phyloP scores from a whole-genome alignment of 1,140 invertebrate species.

The Diorhabda carinulata region DNA sequence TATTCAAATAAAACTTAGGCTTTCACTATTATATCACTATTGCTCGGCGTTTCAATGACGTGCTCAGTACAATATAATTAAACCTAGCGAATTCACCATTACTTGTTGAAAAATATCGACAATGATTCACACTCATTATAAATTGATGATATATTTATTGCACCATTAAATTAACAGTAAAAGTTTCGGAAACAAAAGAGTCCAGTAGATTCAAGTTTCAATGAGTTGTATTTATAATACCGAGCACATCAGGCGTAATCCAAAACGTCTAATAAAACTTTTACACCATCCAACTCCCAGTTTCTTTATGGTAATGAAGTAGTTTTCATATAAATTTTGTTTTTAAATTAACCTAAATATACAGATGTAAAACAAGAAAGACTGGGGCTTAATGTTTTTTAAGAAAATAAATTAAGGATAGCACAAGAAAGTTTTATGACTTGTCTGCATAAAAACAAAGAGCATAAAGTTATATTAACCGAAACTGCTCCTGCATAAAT shows the following conservation, averaged over 20 bases:
- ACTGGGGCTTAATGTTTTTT: conserved; percentile 1
- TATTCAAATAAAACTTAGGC: no score
- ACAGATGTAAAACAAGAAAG: conserved; percentile 13
- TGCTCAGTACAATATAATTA: no score
- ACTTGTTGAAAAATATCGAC: no score
- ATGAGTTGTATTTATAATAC: conserved; percentile 2
- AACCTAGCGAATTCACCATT: no score
- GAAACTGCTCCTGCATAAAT: conserved; percentile 6
- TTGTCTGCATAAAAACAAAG: conserved; percentile 5
- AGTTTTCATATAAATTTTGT: conserved; percentile 13
- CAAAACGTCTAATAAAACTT: conserved; percentile 11
- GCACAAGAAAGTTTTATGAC: conserved; percentile 4
- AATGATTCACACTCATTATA: no score
- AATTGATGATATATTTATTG: neutral
- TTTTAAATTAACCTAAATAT: conserved; percentile 12
- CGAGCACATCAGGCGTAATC: conserved; percentile 6
- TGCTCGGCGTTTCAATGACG: no score
- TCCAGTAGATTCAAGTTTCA: neutral
- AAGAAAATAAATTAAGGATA: conserved; percentile 8
- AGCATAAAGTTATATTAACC: conserved; percentile 10
- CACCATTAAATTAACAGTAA: neutral
- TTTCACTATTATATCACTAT: no score
- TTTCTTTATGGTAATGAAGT: conserved; percentile 13
- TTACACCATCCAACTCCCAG: conserved; percentile 7
- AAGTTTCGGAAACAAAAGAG: neutral